Conservation (phyloP, 2,797 vertebrate species). For the Enoplosus armatus region DNA sequence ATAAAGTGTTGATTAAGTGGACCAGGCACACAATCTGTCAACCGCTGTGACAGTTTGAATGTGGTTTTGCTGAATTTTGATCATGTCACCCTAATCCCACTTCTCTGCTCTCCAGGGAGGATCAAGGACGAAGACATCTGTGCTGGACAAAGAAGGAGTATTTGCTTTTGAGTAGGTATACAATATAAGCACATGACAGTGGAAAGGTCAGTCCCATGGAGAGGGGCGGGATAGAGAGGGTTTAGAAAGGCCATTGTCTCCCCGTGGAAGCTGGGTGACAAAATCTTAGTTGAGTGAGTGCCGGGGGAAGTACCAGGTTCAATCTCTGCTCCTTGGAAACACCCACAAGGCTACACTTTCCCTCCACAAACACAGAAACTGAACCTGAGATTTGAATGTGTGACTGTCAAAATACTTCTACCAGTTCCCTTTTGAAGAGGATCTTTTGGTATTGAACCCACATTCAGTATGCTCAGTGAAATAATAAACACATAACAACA, state of each 20-base stretch:
- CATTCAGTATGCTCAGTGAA: neutral
- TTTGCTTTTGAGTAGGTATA: constrained; percentile 54
- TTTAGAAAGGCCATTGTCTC: constrained; percentile 64
- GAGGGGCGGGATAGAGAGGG: constrained; percentile 39
- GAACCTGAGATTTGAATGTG: constrained; percentile 34
- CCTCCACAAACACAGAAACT: constrained; percentile 30
- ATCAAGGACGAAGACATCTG: constrained; percentile 42
- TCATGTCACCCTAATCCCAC: constrained; percentile 35
- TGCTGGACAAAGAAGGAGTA: constrained; percentile 37
- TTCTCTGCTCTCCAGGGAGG: constrained; percentile 17
- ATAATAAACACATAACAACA: neutral
- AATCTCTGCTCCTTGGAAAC: constrained; percentile 38
- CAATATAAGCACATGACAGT: constrained; percentile 56
- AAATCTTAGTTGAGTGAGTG: constrained; percentile 47
- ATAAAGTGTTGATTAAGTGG: constrained; percentile 35
- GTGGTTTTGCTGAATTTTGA: constrained; percentile 26
- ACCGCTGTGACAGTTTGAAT: constrained; percentile 12
- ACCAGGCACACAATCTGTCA: constrained; percentile 5
- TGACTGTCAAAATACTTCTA: constrained; percentile 18
- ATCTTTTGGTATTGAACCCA: constrained; percentile 1
- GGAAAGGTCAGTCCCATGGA: constrained; percentile 71
- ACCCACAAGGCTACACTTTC: constrained; percentile 30
- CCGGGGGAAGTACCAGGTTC: constrained; percentile 43
- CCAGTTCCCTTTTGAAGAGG: neutral
- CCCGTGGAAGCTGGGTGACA: constrained; percentile 58